Evolutionary conservation across 1,140 invertebrate genomes (phyloP).

Genomic region (Phortica variegata): DNA sequence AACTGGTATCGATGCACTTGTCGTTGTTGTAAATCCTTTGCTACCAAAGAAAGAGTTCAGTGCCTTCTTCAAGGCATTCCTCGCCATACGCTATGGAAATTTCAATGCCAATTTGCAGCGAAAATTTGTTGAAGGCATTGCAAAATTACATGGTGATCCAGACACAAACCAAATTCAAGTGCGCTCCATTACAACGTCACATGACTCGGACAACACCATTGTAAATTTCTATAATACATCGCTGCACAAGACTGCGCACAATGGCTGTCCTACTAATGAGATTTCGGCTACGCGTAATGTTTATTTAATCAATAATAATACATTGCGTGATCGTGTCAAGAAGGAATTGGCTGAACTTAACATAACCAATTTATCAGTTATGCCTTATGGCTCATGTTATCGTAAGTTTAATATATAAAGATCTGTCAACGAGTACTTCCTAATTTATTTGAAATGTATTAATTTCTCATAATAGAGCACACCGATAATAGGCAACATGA

Average conservation of each 20-base stretch:
- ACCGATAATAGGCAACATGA: conserved; percentile 39
- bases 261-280: conserved; percentile 74
- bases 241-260: conserved; percentile 60
- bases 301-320: conserved; percentile 67
- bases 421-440: too few species aligned
- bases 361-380: conserved; percentile 67
- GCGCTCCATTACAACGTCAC: conserved; percentile 55
- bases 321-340: conserved; percentile 67
- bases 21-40: conserved; percentile 70
- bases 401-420: conserved; percentile 47
- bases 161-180: conserved; percentile 73
- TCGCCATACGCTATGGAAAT: conserved; percentile 71
- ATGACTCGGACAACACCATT: conserved; percentile 43
- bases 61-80: conserved; percentile 76
- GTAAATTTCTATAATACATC: conserved; percentile 66
- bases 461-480: too few species aligned
- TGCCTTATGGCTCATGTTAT: conserved; percentile 72
- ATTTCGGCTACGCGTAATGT: conserved; percentile 71
- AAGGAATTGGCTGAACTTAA: conserved; percentile 77
- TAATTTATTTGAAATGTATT: too few species aligned
- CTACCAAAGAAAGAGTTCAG: conserved; percentile 61
- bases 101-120: conserved; percentile 75
- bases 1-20: conserved; percentile 74
- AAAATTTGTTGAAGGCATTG: conserved; percentile 77
- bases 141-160: conserved; percentile 73